Evolutionary conservation across 2,113 vertebrate species (phyloP).

Genomic region (Phylloscopus trochilus): DNA sequence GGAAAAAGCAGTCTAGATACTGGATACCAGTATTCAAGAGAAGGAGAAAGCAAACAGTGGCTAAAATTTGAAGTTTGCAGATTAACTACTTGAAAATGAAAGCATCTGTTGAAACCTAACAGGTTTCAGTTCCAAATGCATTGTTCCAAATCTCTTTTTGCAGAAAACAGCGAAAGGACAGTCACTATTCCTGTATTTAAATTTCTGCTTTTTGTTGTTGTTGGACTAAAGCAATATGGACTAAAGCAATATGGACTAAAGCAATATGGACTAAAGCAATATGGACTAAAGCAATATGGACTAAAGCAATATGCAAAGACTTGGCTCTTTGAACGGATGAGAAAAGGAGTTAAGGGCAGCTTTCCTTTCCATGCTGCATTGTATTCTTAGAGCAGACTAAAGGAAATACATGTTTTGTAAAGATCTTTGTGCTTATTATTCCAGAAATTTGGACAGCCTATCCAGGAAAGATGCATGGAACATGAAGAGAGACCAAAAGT

Average conservation of each 20-base stretch:
- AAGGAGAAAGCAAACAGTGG: background rate
- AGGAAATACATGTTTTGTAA: background rate
- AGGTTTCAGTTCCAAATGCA: background rate
- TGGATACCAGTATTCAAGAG: background rate
- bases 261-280: too few species aligned
- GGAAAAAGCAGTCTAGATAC: background rate
- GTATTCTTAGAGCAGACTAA: background rate
- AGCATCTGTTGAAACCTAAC: background rate
- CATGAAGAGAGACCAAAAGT: constrained; percentile 91
- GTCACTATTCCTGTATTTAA: background rate
- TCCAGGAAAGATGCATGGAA: constrained; percentile 87
- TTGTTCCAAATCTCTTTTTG: background rate
- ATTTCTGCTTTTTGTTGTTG: background rate
- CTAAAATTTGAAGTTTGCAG: background rate
- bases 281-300: too few species aligned
- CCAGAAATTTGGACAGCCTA: constrained; percentile 88
- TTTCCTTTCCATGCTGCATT: background rate
- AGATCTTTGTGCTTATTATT: background rate
- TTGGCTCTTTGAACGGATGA: background rate
- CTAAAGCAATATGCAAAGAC: background rate
- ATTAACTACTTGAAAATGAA: background rate
- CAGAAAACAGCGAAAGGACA: background rate
- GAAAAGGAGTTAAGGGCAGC: background rate
- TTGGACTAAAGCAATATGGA: background rate
- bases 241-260: too few species aligned